Evolutionary conservation across 1,140 invertebrate genomes (phyloP), one percentile per base, ranked within the genome.

Genomic region (Aphaenogaster ashmeadi): DNA sequence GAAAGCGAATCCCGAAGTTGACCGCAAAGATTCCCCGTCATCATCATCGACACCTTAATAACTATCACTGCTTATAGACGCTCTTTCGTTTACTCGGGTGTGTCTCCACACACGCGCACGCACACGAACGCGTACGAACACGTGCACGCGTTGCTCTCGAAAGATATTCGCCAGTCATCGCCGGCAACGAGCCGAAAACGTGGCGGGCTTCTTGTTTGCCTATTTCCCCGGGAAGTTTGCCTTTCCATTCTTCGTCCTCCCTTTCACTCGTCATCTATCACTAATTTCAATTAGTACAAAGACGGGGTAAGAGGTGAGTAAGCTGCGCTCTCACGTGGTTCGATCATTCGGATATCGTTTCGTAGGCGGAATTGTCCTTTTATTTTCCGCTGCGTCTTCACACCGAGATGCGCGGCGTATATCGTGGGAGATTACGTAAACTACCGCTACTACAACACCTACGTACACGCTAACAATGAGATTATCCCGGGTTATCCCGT

Each of bases 1-100:
- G 47, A 88, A 69, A 89, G 71, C 60, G 87, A 89, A 91, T 87
- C 74, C 86, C 74, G 58, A 85, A 81, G 64, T 83, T 78, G 72
- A 80, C 78, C 88, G 69, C 87, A 86, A 81, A 69, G 78, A 80
- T 78, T 75, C 69, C 52, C 44, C 80, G 15, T 74, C 80, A 74
- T 84, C 80, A 83, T 74, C 54, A 44, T 60, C 80, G 69, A 75
- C 80, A 75, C 69, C 80, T 69, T 58, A 83, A 83, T 84, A 84
- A 74, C 80, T 56, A 75, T 84, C 69, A 60, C 80, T 47, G 50
- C 80, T 84, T 60, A 50, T 60, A 27, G 80, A 75, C 80, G 69
- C 67, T 54, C 69, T 60, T 47, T 41, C 80, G 69, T 75, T 84
- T 75, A 60, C 69, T 60, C 80, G 80, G 54, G 54, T 60, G 54